phyloP scores from a whole-genome alignment of 2,797 vertebrate genomes.

The Phalloptychus januarius region DNA sequence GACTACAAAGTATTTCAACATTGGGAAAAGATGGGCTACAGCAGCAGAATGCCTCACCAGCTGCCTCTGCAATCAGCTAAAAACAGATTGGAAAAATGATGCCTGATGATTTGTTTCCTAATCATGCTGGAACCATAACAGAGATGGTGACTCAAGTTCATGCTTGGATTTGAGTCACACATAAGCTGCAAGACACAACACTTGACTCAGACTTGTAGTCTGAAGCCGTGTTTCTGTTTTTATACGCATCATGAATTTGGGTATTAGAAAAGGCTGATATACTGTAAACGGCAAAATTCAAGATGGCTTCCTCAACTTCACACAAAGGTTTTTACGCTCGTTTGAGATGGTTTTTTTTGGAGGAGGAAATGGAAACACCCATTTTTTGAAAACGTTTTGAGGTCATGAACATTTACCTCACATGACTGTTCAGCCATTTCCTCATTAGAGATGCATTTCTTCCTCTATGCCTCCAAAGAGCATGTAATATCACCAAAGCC shows the following conservation, averaged over 20 bases:
- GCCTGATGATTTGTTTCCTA: neutral
- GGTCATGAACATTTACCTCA: too few relatives aligned
- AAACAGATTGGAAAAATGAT: neutral
- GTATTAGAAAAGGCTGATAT: neutral
- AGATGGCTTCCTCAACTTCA: neutral
- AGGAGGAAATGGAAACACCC: too few relatives aligned
- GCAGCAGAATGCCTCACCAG: neutral
- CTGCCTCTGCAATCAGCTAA: neutral
- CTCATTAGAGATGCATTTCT: too few relatives aligned
- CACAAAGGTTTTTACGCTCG: neutral
- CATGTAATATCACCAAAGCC: too few relatives aligned
- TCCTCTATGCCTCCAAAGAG: too few relatives aligned
- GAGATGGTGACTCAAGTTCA: neutral
- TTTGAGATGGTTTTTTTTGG: neutral
- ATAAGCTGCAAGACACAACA: neutral
- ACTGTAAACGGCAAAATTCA: neutral
- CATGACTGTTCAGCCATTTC: too few relatives aligned
- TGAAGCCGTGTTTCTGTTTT: neutral
- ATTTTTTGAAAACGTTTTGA: too few relatives aligned
- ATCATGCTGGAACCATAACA: neutral
- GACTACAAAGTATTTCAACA: neutral
- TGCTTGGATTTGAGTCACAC: neutral
- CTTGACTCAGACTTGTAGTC: neutral
- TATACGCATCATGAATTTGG: neutral
- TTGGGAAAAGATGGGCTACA: neutral